Percentiles rank a stretch among this genome's conserved stretches.
These are phyloP conservation scores for Amiota mariae DNA, from an alignment of 2,888 invertebrate genomes.

Conservation along the genomic window DNA sequence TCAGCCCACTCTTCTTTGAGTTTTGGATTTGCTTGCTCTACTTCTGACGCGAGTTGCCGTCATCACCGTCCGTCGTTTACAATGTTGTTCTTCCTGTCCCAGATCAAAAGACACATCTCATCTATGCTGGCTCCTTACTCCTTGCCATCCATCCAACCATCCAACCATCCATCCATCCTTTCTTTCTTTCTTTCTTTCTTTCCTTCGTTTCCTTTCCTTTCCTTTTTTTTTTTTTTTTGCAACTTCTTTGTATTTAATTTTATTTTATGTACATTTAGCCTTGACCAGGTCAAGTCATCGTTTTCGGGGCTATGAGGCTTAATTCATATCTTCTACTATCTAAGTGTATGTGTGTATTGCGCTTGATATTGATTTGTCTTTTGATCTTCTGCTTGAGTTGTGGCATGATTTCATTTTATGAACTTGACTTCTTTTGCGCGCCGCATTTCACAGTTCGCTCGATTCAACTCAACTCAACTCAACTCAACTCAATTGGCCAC, in stretches of 20 bases:
- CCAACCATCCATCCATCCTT: neutral
- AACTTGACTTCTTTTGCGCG: slow-evolving; percentile 61
- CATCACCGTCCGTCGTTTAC: slow-evolving; percentile 37
- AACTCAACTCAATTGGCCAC: neutral
- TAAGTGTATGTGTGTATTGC: neutral
- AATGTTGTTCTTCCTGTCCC: slow-evolving; percentile 44
- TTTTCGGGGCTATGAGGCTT: slow-evolving; percentile 45
- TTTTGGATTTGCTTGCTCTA: neutral
- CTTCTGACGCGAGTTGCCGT: slow-evolving; percentile 41
- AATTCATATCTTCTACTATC: neutral
- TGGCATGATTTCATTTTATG: slow-evolving; percentile 68
- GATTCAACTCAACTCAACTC: neutral
- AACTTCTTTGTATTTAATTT: slow-evolving; percentile 53
- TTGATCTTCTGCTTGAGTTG: slow-evolving; percentile 65
- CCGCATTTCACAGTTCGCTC: slow-evolving; percentile 3
- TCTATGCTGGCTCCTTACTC: slow-evolving; percentile 48
- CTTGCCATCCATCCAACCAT: neutral
- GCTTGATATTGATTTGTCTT: slow-evolving; percentile 65
- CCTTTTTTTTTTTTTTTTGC: neutral
- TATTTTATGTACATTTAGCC: slow-evolving; percentile 67
- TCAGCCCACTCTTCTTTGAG: neutral
- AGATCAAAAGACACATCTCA: slow-evolving; percentile 69
- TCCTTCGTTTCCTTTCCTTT: too few species aligned
- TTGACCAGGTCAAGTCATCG: slow-evolving; percentile 68
- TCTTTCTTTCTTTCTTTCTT: too few species aligned